Evolutionary conservation across 2,888 invertebrate genomes (phyloP), one percentile per base, ranked within the genome.

Genomic region (Agrotis exclamationis): DNA sequence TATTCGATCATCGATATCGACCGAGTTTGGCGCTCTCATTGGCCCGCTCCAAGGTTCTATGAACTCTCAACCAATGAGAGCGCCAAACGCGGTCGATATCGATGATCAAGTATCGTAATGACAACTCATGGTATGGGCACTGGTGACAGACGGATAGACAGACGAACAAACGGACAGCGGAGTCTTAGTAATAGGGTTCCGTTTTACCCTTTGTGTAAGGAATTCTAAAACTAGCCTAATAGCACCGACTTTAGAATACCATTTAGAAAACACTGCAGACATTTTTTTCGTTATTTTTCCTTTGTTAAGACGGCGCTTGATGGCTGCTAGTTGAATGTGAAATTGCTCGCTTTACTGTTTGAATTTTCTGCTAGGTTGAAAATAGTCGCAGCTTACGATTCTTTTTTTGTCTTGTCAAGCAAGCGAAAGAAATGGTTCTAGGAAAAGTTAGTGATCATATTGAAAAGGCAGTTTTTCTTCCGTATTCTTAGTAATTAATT

Each of bases 351-450:
- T 53, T 69, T 75, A 51, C 68, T 48, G n/a, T 67, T 64, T 57
- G 14, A 65, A 64, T 77, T 80, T 80, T 80, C 76, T 80, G 64
- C 64, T 57, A 58, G 48, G 60, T 50, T 80, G 48, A 22, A 62
- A 62, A 50, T 62, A 53, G 56, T 44, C 18, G 53, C 18, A 24
- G 28, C 56, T 33, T n/a, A 18, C 9, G 2, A n/a, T 33, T 24
- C 24, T 76, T 44, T 60, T 63, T 51, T 39, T 39, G 24, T n/a
- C 20, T 60, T 24, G 13, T 70, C 45, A 60, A 70, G 18, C 50
- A 20, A 66, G 14, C 14, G 1, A 24, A 76, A 39, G 14, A 7
- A 76, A 53, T n/a, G 2, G 1, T 47, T 22, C 20, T 20, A 18
- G 14, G 18, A 58, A 76, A 56, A 28, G 47, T 28, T 54, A 20